phyloP scores from a whole-genome alignment of 2,888 invertebrate species.

The Campoplex capitator region DNA sequence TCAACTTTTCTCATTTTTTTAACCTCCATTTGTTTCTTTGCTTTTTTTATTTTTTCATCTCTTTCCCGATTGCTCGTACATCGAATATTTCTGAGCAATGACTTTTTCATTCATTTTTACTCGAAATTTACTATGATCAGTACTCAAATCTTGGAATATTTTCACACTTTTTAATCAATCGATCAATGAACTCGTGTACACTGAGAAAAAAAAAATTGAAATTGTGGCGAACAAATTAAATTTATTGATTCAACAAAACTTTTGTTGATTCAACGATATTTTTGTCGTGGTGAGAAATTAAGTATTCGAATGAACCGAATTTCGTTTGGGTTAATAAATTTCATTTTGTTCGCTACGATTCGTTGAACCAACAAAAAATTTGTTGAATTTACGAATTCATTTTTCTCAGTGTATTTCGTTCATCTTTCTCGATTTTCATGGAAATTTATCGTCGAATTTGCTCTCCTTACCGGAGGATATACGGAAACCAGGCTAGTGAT shows the following conservation, averaged over 20 bases:
- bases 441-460: conserved; percentile 20
- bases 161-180: not conserved
- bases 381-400: no score
- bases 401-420: not conserved
- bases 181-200: not conserved
- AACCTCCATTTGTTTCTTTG: not conserved
- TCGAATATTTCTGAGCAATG: not conserved
- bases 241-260: no score
- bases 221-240: no score
- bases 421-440: not conserved
- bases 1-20: conserved; percentile 40
- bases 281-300: no score
- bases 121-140: not conserved
- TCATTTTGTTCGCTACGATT: no score
- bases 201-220: no score
- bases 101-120: not conserved
- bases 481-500: conserved; percentile 1
- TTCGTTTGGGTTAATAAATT: no score
- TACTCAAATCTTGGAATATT: not conserved
- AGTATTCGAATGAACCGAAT: no score
- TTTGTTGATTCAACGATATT: no score
- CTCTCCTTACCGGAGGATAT: not conserved
- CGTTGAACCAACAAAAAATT: no score
- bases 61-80: not conserved
- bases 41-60: not conserved